Percentiles rank a stretch among this genome's conserved stretches.
These are phyloP conservation scores for Eupithecia pulchellata DNA, from an alignment of 2,888 invertebrate genomes.

Conservation along the genomic window DNA sequence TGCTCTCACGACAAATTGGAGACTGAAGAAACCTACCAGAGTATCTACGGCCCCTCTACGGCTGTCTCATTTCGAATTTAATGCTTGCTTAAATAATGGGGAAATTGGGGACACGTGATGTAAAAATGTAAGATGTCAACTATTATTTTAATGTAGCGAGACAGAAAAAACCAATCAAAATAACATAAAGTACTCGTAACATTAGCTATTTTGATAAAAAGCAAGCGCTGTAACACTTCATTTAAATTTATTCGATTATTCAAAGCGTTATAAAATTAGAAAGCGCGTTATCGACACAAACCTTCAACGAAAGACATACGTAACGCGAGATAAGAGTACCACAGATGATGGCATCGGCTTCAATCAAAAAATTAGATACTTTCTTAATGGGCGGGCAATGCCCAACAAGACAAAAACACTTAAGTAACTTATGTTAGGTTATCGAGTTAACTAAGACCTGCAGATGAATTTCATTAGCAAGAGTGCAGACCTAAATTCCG, in stretches of 20 bases:
- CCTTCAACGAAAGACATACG: conserved; percentile 28
- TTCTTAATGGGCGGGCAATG: conserved; percentile 23
- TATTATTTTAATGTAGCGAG: background rate
- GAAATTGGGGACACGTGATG: background rate
- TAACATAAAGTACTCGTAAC: background rate
- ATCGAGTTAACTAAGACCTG: background rate
- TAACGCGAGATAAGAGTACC: conserved; percentile 30
- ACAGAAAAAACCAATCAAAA: background rate
- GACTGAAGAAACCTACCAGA: conserved; percentile 37
- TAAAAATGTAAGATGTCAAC: background rate
- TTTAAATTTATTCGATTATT: conserved; percentile 22
- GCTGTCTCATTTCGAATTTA: conserved; percentile 33
- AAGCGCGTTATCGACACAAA: conserved; percentile 33
- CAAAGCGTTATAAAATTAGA: conserved; percentile 32
- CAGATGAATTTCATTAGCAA: conserved; percentile 2
- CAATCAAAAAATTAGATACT: conserved; percentile 25
- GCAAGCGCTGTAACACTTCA: background rate
- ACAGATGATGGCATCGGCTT: conserved; percentile 28
- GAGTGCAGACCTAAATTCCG: conserved; percentile 13
- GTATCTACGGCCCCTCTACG: conserved; percentile 34
- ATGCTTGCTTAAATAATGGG: conserved; percentile 8
- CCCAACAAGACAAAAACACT: background rate
- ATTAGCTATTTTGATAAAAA: background rate
- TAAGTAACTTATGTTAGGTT: background rate
- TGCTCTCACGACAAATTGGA: conserved; percentile 44